Evolutionary conservation across 2,113 vertebrate species (phyloP), one percentile per base, ranked within the genome.

Genomic region (Theristicus caerulescens): DNA sequence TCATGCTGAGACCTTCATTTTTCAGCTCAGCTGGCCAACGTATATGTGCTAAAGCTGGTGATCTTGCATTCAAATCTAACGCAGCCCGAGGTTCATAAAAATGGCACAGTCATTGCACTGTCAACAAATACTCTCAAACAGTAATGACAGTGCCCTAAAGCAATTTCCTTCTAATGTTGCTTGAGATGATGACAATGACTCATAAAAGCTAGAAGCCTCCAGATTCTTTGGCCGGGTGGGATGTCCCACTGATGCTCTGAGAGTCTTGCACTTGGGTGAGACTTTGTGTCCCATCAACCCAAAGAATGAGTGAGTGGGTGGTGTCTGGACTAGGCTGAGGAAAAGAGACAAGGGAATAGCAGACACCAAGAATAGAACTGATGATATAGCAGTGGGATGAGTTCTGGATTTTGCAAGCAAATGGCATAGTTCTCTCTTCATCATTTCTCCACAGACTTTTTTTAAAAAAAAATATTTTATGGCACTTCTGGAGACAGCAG

Each of bases 241-340:
- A 55, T 40, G n/a, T 52, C 36, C 29, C 15, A 3, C 20, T 77
- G 59, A 58, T 36, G 71, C 88, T 71, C 29, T 29, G 91, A 95
- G 96, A 96, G 95, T 91, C 94, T 98, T 70, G 26, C 94, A 96
- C 96, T 85, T 95, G 96, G 83, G 74, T 42, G 92, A 97, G 82
- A 93, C 47, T 92, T 97, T 85, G 94, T 85, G 42, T 31, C 67
- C 95, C 96, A 91, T 97, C 96, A 94, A 58, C 62, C 67, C 25
- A 5, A 70, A 80, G 86, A 83, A 64, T 94, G 95, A 80, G 96
- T 91, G 97, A 97, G 97, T 96, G 97, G 90, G 91, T 93, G 91
- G 96, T 96, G 98, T 98, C 98, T 97, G 98, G 97, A 97, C 96
- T 97, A 94, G 97, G 94, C 90, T 96, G 61, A 82, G 80, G 90